phyloP scores from a whole-genome alignment of 2,888 invertebrate species.

The Aleiodes alternator region DNA sequence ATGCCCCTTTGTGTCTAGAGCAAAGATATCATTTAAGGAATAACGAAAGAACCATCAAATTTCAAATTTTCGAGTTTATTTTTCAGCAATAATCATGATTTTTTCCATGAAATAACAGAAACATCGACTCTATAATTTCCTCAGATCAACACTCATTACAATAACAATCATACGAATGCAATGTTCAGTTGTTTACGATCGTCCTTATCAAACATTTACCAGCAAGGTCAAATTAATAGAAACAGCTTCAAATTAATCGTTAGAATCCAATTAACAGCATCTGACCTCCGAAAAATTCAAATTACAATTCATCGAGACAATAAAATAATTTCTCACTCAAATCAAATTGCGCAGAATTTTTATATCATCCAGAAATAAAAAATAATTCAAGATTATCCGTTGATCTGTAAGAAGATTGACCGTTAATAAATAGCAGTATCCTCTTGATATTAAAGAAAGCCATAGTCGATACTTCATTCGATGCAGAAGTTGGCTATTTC shows the following conservation, averaged over 20 bases:
- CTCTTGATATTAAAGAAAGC: conserved; percentile 7
- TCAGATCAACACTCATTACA: conserved; percentile 3
- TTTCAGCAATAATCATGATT: no score
- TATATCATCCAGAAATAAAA: background rate
- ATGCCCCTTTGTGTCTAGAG: no score
- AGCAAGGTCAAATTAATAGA: conserved; percentile 17
- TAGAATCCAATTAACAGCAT: background rate
- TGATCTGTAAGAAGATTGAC: conserved; percentile 6
- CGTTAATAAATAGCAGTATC: conserved; percentile 23
- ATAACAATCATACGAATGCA: conserved; percentile 27
- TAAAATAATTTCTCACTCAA: background rate
- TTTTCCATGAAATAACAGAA: no score
- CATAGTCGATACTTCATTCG: background rate
- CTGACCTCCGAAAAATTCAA: background rate
- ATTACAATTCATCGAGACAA: background rate
- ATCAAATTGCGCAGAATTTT: background rate
- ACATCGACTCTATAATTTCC: no score
- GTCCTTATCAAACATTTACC: background rate
- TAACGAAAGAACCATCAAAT: no score
- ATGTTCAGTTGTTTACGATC: background rate
- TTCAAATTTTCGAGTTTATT: no score
- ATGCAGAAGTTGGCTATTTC: conserved; percentile 61
- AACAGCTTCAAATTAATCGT: conserved; percentile 1
- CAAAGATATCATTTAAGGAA: no score
- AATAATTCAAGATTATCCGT: background rate